Evolutionary conservation across 2,888 invertebrate genomes (phyloP), one percentile per base, ranked within the genome.

Genomic region (Lymantria monacha): DNA sequence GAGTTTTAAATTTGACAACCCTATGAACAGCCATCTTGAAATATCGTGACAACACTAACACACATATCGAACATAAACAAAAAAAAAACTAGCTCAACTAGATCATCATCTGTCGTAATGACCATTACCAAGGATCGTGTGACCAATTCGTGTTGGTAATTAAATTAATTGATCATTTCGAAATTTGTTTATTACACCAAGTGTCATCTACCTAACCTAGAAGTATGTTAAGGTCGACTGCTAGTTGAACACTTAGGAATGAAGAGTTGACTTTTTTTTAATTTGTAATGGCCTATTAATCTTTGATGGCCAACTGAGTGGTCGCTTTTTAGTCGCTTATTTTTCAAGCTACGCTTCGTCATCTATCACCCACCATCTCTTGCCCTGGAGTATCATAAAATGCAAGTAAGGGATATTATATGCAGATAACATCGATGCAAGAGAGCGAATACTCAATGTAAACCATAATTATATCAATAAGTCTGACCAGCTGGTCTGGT

Each of bases 41-140:
- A 37, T 45, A 40, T 51, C 57, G 54, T 69, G 66, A 63, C 65
- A 70, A 63, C 74, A 73, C 66, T 74, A 74, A 73, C 74, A 71
- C 51, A 74, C 62, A 63, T 71, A 55, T 56, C 46, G 37, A 33
- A 13, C 51, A 49, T 43, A 10, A 13, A 12, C 30, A 30, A 9
- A 47, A 2, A 30, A 9, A 47, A 2, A 62, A 57, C 65, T 55
- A 54, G 67, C 63, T 51, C 53, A 58, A 59, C 67, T 55, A 63
- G 65, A 66, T 67, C 55, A 51, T 64, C 67, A 42, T 37, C 22
- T 49, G 57, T 62, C 46, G 66, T 49, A 57, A 67, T 42, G 37
- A 42, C 53, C 5, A 57, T 55, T 55, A 55, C 42, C 42, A 36
- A 50, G 45, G 50, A 53, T 53, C 55, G 53, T 65, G 48, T 22